Evolutionary conservation across 2,113 vertebrate species (phyloP).

Genomic region (Ceratotherium simum): DNA sequence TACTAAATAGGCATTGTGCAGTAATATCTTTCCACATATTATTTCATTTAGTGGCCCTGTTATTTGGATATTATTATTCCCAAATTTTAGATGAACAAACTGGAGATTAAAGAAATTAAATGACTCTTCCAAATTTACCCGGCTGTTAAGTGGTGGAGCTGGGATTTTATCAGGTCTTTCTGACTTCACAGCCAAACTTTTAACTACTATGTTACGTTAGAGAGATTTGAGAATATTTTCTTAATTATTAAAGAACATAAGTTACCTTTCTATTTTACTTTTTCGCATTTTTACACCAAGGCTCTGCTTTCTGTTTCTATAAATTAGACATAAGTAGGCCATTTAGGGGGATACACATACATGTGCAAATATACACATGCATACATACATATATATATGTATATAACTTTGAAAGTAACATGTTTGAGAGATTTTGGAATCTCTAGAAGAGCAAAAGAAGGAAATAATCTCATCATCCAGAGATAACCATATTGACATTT

Average conservation of each 20-base stretch:
- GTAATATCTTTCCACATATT: neutral
- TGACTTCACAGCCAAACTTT: neutral
- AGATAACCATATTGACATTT: slow-evolving; percentile 12
- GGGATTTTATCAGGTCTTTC: neutral
- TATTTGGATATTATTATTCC: neutral
- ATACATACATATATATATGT: neutral
- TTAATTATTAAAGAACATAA: neutral
- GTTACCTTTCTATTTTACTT: neutral
- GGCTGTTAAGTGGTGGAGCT: neutral
- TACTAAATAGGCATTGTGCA: neutral
- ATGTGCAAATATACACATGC: neutral
- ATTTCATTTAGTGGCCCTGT: neutral
- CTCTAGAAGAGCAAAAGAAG: neutral
- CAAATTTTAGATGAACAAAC: slow-evolving; percentile 11
- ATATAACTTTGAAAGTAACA: neutral
- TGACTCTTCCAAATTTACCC: neutral
- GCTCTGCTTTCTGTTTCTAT: neutral
- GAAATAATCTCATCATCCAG: neutral
- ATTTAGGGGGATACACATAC: neutral
- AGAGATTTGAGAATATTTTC: slow-evolving; percentile 10
- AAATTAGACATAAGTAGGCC: neutral
- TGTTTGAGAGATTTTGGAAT: slow-evolving; percentile 1
- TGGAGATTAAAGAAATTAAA: neutral
- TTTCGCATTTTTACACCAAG: neutral
- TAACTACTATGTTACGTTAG: neutral